These are phyloP conservation scores for Oceanodroma leucorhoa DNA, from an alignment of 2,797 vertebrate genomes.

Conservation along the genomic window DNA sequence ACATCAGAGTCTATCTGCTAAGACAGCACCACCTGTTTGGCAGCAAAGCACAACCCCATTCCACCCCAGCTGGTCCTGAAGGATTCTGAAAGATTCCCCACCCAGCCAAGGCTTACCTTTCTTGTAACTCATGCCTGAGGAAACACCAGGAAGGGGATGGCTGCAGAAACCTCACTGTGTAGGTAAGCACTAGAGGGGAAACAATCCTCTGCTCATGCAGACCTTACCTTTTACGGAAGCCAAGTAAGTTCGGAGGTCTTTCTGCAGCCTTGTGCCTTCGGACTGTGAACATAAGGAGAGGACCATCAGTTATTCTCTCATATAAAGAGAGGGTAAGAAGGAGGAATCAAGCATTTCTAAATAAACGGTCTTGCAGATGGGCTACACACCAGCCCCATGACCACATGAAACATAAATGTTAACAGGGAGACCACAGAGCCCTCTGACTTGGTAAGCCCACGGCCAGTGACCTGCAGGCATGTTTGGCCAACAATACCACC, in stretches of 20 bases:
- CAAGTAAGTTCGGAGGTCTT: constrained; percentile 89
- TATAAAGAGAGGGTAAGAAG: background rate
- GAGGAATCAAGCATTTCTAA: background rate
- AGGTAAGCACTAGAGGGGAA: background rate
- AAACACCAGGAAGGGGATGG: background rate
- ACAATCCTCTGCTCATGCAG: background rate
- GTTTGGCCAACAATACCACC: background rate
- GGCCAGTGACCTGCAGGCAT: background rate
- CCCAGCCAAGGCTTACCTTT: background rate
- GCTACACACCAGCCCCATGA: background rate
- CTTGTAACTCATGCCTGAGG: background rate
- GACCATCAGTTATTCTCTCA: background rate
- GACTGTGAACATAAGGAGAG: constrained; percentile 71
- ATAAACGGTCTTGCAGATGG: background rate
- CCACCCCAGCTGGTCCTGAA: background rate
- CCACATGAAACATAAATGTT: background rate
- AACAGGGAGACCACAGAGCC: background rate
- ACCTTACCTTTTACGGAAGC: constrained; percentile 86
- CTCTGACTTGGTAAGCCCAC: background rate
- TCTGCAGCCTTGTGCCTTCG: constrained; percentile 91
- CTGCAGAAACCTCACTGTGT: background rate
- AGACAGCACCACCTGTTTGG: background rate
- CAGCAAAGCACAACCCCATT: background rate
- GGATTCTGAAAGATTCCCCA: background rate
- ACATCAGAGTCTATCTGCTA: background rate